Evolutionary conservation across 1,140 invertebrate species (phyloP).

Genomic region (Drosophila sproati): DNA sequence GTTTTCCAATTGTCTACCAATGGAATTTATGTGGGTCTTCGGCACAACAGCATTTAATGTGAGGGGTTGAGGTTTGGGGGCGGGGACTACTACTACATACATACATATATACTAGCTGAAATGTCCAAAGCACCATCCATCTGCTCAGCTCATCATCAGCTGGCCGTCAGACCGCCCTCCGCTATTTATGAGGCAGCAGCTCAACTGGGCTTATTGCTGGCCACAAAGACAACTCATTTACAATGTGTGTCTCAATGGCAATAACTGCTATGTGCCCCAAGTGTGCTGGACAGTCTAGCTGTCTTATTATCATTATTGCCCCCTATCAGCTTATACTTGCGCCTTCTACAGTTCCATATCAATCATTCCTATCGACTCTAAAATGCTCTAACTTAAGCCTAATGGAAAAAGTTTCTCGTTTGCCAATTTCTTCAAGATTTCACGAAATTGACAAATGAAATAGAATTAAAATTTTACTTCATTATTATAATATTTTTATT

Average conservation of each 20-base stretch:
- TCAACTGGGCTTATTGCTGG: constrained; percentile 39
- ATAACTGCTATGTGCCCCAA: constrained; percentile 2
- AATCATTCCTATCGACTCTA: not conserved
- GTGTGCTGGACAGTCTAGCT: constrained; percentile 5
- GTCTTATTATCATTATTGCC: constrained; percentile 50
- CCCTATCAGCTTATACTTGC: constrained; percentile 33
- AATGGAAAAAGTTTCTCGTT: not conserved
- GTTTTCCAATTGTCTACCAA: constrained; percentile 52
- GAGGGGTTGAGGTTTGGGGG: no score
- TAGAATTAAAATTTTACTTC: no score
- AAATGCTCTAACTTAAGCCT: not conserved
- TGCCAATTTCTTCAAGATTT: not conserved
- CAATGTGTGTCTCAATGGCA: constrained; percentile 63
- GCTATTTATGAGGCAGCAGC: constrained; percentile 48
- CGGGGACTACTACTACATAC: not conserved
- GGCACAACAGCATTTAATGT: constrained; percentile 1
- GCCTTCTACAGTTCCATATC: constrained; percentile 10
- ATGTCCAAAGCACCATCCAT: constrained; percentile 2
- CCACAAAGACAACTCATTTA: constrained; percentile 64
- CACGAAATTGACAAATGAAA: no score
- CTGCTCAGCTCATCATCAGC: constrained; percentile 27
- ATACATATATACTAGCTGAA: not conserved
- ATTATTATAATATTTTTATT: no score
- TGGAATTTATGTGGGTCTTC: constrained; percentile 56
- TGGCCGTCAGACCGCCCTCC: not conserved